Evolutionary conservation across 2,888 invertebrate genomes (phyloP).

Genomic region (Pycnomerus fuliginosus): DNA sequence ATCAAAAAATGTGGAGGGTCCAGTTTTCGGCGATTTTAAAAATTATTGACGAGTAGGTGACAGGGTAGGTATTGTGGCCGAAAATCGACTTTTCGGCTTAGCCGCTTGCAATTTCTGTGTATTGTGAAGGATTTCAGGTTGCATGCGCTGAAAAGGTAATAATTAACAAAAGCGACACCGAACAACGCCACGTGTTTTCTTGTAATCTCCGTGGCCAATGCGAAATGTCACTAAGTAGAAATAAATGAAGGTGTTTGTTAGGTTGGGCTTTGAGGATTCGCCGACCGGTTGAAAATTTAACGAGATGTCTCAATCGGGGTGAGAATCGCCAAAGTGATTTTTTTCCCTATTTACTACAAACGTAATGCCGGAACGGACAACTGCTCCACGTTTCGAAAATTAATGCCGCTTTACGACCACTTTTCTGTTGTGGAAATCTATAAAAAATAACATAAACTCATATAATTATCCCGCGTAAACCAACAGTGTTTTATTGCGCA

Average conservation of each 20-base stretch:
- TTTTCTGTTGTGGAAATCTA: conserved; percentile 30
- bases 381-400: conserved; percentile 32
- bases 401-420: conserved; percentile 29
- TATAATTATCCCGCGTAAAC: conserved; percentile 29
- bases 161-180: conserved; percentile 46
- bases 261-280: conserved; percentile 15
- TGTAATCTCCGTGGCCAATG: conserved; percentile 53
- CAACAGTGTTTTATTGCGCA: conserved; percentile 30
- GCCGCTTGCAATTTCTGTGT: conserved; percentile 29
- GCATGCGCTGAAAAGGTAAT: conserved; percentile 36
- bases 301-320: conserved; percentile 17
- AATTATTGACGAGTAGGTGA: conserved; percentile 35
- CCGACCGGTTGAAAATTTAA: conserved; percentile 19
- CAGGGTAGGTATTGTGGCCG: conserved; percentile 32
- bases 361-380: conserved; percentile 29
- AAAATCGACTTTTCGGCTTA: conserved; percentile 38
- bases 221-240: conserved; percentile 52
- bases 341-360: conserved; percentile 1
- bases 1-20: not conserved
- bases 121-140: conserved; percentile 24
- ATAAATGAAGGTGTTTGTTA: conserved; percentile 53
- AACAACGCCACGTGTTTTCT: conserved; percentile 46
- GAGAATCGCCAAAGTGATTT: not conserved
- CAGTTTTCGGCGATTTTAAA: conserved; percentile 7
- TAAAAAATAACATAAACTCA: conserved; percentile 31